phyloP scores from a whole-genome alignment of 2,113 vertebrate genomes.

The Eurypyga helias region DNA sequence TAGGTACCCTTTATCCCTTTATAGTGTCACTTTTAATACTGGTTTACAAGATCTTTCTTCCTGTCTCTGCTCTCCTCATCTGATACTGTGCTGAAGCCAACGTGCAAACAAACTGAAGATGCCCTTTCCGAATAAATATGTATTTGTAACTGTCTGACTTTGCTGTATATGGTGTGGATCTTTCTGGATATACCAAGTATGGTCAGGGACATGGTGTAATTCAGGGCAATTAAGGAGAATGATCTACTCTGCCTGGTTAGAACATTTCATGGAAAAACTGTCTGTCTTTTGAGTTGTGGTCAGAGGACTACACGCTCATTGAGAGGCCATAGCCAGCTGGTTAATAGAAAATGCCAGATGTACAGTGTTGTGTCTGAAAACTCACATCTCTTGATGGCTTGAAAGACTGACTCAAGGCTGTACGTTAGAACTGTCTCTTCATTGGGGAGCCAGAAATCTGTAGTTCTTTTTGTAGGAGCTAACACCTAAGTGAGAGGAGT shows the following conservation, averaged over 20 bases:
- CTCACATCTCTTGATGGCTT: neutral
- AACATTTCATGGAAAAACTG: neutral
- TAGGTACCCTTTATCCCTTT: neutral
- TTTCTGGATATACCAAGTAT: neutral
- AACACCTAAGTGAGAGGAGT: neutral
- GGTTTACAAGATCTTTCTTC: neutral
- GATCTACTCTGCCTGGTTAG: neutral
- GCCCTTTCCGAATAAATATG: neutral
- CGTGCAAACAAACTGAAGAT: neutral
- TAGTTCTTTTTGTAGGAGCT: rapidly evolving
- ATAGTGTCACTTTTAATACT: neutral
- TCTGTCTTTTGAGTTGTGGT: neutral
- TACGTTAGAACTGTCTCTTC: neutral
- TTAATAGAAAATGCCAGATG: neutral
- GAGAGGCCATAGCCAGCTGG: neutral
- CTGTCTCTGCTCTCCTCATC: neutral
- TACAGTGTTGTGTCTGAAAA: neutral
- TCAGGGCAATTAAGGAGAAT: neutral
- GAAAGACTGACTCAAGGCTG: neutral
- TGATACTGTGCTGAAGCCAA: neutral
- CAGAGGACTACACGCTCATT: neutral
- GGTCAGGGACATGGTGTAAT: neutral
- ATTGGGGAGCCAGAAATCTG: neutral
- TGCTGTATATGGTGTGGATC: neutral
- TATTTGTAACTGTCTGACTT: neutral